Base-by-base conservation (phyloP, 2,113 vertebrate species). In the Pelusios castaneus region DNA sequence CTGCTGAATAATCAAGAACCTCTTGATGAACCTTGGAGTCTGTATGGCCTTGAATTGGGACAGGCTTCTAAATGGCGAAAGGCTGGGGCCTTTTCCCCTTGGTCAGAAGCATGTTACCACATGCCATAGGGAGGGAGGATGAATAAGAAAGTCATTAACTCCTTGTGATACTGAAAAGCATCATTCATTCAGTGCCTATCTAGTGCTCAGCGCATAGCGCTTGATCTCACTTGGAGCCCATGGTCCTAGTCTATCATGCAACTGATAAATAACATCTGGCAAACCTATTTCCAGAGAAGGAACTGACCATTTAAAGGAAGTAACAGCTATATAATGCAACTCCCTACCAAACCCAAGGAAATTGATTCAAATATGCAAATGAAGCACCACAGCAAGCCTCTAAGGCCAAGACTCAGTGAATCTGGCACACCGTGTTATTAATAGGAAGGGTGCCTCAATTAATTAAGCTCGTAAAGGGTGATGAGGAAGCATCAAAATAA, bases 381-480 rank as follows among this genome's bases (percentile, higher is more conserved):
- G 41, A 90, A 78, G 41, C 54, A 34, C 6, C 55, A 41, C 52
- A 78, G 19, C 34, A 81, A 81, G 13, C 24, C 82, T 1, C 0
- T 25, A 52, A 94, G 80, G 52, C 88, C 73, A 70, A 94, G 77
- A 79, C 80, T 56, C 24, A 41, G 22, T 1, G 52, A 84, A 75
- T 85, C 51, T 85, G 27, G 89, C 79, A 54, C 21, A 67, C 94
- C 60, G 27, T 73, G 75, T 91, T 95, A 93, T 96, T 97, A 96
- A 91, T 93, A 97, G 95, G 84, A 95, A 86, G 8, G 34, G 24
- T 58, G 60, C 78, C 60, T 87, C 91, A 94, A 93, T 96, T 95
- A 96, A 96, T 96, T 96, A 94, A 89, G 78, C 79, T 85, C 91
- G 95, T 91, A 80, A 85, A 96, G 92, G 86, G 29, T 91, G 87